These are phyloP conservation scores for Reticulitermes lucifugus DNA, from an alignment of 2,888 invertebrate species.

Conservation along the genomic window DNA sequence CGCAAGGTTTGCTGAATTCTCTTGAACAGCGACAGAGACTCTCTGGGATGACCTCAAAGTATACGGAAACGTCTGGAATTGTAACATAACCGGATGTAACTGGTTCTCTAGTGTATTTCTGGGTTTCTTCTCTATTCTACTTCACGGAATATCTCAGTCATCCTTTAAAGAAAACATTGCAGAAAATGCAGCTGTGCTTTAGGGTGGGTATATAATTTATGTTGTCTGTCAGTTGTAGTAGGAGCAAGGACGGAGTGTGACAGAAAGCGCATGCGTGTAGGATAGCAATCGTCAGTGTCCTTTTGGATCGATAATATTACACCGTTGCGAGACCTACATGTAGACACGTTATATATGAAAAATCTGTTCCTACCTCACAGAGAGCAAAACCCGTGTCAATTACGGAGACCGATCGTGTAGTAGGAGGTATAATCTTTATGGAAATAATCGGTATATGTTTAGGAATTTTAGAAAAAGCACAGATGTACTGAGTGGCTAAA, in stretches of 20 bases:
- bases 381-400: too few relatives aligned
- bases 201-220: neutral
- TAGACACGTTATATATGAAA: too few relatives aligned
- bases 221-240: neutral
- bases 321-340: too few relatives aligned
- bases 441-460: too few relatives aligned
- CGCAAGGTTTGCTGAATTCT: neutral
- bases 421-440: too few relatives aligned
- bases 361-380: too few relatives aligned
- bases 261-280: neutral
- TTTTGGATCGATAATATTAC: too few relatives aligned
- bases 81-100: neutral
- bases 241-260: neutral
- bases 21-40: neutral
- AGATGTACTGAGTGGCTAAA: too few relatives aligned
- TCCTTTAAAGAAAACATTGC: neutral
- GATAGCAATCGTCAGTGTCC: neutral
- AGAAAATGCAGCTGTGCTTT: neutral
- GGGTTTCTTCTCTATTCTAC: neutral
- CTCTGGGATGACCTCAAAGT: conserved; percentile 16
- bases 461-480: too few relatives aligned
- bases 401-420: too few relatives aligned
- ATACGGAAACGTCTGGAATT: neutral
- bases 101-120: neutral
- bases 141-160: neutral